These are phyloP conservation scores for Centrocercus urophasianus DNA, from an alignment of 2,113 vertebrate genomes.

Conservation along the genomic window DNA sequence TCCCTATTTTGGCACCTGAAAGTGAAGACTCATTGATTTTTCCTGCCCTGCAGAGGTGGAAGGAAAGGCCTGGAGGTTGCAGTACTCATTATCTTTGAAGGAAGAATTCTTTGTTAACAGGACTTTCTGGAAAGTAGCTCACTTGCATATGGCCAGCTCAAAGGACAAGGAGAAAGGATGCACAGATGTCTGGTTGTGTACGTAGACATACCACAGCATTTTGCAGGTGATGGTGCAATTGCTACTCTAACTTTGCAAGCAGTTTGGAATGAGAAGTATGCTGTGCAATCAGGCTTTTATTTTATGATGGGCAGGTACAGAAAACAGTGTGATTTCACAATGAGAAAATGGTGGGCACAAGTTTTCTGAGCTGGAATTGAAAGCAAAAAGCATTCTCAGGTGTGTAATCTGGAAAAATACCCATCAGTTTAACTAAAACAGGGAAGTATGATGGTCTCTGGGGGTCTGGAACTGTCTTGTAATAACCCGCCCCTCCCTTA, in stretches of 20 bases:
- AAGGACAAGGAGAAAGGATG: neutral
- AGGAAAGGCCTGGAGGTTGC: neutral
- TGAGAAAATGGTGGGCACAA: neutral
- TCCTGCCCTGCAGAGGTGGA: too few species aligned
- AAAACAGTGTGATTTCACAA: conserved; percentile 11
- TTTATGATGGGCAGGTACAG: conserved; percentile 16
- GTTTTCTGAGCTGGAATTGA: conserved; percentile 23
- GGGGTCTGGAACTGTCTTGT: neutral
- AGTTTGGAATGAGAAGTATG: neutral
- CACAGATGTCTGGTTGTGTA: neutral
- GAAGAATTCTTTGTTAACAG: neutral
- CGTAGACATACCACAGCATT: neutral
- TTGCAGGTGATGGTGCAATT: neutral
- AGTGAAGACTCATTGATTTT: neutral
- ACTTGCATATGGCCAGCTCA: neutral
- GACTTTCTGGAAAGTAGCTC: neutral
- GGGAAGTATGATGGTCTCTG: neutral
- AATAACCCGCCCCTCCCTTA: neutral
- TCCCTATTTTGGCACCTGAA: neutral
- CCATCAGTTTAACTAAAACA: neutral
- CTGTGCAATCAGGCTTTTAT: neutral
- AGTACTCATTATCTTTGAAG: neutral
- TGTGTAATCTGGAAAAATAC: neutral
- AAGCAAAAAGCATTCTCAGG: neutral
- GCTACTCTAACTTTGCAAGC: neutral